Conservation (phyloP, 1,140 invertebrate genomes). For the Diabrotica undecimpunctata region DNA sequence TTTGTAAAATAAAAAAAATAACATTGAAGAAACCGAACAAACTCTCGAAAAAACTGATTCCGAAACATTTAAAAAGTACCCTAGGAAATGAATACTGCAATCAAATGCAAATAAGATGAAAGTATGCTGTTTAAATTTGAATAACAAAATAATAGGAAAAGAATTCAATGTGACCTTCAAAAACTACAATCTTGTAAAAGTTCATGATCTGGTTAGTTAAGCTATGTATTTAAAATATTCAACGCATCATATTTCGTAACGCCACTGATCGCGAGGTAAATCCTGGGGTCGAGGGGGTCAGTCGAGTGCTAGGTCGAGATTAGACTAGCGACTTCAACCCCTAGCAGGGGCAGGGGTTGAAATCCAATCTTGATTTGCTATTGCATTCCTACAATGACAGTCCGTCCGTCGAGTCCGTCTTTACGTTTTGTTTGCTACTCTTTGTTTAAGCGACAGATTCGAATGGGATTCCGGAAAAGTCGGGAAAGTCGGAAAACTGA, state of each 20-base stretch:
- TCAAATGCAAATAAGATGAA: too few relatives aligned
- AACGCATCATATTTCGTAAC: background rate
- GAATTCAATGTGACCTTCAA: too few relatives aligned
- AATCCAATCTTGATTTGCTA: slow-evolving; percentile 51
- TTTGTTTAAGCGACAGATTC: slow-evolving; percentile 44
- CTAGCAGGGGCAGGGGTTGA: slow-evolving; percentile 39
- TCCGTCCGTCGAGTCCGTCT: slow-evolving; percentile 36
- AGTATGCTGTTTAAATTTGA: too few relatives aligned
- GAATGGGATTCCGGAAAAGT: slow-evolving; percentile 28
- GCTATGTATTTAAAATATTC: too few relatives aligned
- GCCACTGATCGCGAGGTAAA: slow-evolving; percentile 11
- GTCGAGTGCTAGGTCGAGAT: slow-evolving; percentile 46
- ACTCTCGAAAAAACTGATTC: too few relatives aligned
- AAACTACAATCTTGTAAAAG: too few relatives aligned
- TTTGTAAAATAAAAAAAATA: too few relatives aligned
- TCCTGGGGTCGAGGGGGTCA: slow-evolving; percentile 21
- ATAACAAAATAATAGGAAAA: too few relatives aligned
- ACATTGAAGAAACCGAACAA: too few relatives aligned
- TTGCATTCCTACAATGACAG: slow-evolving; percentile 50
- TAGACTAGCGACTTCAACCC: slow-evolving; percentile 45
- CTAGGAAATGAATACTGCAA: too few relatives aligned
- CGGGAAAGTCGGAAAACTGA: background rate
- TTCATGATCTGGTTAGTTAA: too few relatives aligned
- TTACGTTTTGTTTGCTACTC: slow-evolving; percentile 39
- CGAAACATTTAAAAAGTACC: too few relatives aligned